Percentiles rank a stretch among this genome's conserved stretches.
phyloP scores from a whole-genome alignment of 2,113 vertebrate genomes.

The Dasyurus viverrinus region DNA sequence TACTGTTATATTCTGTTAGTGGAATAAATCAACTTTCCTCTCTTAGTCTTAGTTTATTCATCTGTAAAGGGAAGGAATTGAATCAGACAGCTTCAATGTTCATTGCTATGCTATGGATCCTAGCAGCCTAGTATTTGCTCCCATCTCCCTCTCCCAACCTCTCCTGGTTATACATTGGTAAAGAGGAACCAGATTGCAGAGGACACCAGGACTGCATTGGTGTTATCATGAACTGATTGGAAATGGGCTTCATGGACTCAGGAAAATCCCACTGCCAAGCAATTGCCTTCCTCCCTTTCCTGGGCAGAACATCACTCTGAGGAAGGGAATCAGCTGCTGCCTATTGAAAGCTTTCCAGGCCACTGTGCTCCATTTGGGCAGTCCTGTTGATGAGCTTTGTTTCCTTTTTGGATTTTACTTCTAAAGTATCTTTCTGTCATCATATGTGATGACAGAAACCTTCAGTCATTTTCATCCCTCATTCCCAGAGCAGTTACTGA shows the following conservation, averaged over 20 bases:
- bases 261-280: conserved; percentile 20
- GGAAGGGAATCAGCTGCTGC: conserved; percentile 65
- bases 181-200: neutral
- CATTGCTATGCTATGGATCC: neutral
- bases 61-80: neutral
- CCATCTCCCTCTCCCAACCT: neutral
- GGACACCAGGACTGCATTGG: neutral
- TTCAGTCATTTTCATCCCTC: conserved; percentile 65
- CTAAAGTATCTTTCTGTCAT: conserved; percentile 61
- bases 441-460: conserved; percentile 71
- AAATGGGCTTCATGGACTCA: neutral
- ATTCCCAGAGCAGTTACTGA: conserved; percentile 38
- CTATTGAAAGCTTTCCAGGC: conserved; percentile 8
- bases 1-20: neutral
- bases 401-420: conserved; percentile 66
- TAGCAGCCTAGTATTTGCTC: neutral
- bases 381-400: neutral
- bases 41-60: neutral
- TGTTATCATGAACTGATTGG: neutral
- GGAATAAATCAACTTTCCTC: neutral
- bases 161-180: neutral
- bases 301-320: conserved; percentile 19
- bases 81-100: neutral
- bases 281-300: neutral
- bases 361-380: conserved; percentile 54